phyloP scores from a whole-genome alignment of 30 jellyfish, hydroid and myxozoan species.

The Chironex yamaguchii region DNA sequence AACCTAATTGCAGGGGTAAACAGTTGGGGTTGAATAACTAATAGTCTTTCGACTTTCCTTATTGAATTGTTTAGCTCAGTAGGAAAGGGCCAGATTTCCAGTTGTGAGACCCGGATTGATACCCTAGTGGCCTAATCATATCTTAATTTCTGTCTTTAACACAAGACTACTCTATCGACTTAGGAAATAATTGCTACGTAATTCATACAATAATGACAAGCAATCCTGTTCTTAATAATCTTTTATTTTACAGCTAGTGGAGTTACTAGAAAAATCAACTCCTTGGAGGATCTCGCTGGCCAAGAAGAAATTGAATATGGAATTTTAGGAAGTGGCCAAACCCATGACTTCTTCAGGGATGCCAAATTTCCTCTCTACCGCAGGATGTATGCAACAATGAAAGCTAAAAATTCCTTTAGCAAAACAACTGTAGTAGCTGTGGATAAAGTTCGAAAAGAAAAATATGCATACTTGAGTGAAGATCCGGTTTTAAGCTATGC shows the following conservation, averaged over 20 bases:
- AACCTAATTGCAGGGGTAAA: too few species aligned
- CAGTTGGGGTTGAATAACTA: too few species aligned
- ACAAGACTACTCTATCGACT: too few species aligned
- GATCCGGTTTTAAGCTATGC: constrained; percentile 80
- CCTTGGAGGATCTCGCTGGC: constrained; percentile 80
- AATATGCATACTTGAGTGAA: constrained; percentile 83
- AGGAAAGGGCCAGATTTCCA: too few species aligned
- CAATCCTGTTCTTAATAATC: too few species aligned
- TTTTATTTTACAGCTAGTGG: constrained; percentile 51
- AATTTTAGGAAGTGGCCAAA: constrained; percentile 83
- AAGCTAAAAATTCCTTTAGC: constrained; percentile 48
- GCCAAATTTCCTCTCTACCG: constrained; percentile 80
- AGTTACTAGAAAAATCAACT: constrained; percentile 68
- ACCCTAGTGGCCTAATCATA: too few species aligned
- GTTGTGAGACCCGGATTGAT: too few species aligned
- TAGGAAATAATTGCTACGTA: too few species aligned
- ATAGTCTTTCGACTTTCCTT: too few species aligned
- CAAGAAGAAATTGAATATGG: constrained; percentile 84
- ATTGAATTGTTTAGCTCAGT: too few species aligned
- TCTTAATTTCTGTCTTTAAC: too few species aligned
- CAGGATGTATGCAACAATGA: constrained; percentile 76
- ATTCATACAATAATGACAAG: too few species aligned
- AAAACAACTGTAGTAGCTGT: constrained; percentile 71
- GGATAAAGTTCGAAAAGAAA: constrained; percentile 67
- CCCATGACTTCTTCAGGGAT: constrained; percentile 78